Evolutionary conservation across 1,140 invertebrate species (phyloP), one percentile per base, ranked within the genome.

Genomic region (Aphelenchoides avenae): DNA sequence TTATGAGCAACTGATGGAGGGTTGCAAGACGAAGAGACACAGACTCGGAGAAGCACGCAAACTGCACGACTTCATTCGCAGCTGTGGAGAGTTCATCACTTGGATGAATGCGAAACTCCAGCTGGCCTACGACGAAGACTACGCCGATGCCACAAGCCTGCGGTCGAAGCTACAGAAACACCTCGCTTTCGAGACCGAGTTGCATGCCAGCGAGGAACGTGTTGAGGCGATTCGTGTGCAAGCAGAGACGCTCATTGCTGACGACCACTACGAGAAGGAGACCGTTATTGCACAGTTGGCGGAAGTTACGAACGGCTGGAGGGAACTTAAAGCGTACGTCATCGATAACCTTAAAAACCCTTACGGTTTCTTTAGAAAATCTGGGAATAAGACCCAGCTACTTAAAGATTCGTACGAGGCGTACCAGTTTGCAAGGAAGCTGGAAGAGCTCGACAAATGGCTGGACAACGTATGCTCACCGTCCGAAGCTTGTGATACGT

Each of bases 151-250:
- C 0, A 90, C 86, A 1, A 95, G 95, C 79, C 80, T 97, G 20
- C 87, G 93, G 70, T 90, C 88, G 70, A 97, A 97, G 80, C 92
- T 95, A 46, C 91, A 96, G 78, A 93, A 93, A 76, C 92, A 97
- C 72, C 84, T 87, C 1, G 89, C 90, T 0, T 96, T 96, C 76
- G 91, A 96, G 73, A 87, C 90, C 0, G 93, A 97, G 78, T 80
- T 96, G 26, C 80, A 86, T n/a, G 90, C 90, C 4, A 96, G 94
- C 77, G 85, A 88, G 52, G 86, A 86, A 13, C 83, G 90, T 36
- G 85, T 96, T 3, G 84, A 87, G 33, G 83, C 85, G 26, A 87
- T 94, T 2, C 85, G 87, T 56, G 82, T 83, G 52, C 88, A 90
- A 77, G 81, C 81, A 54, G 74, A 81, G 31, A 31, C 51, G 27